A percentile compares a stretch with the other conserved stretches of the same genome.
Conservation (phyloP, 2,797 vertebrate genomes). For the Morelia viridis region DNA sequence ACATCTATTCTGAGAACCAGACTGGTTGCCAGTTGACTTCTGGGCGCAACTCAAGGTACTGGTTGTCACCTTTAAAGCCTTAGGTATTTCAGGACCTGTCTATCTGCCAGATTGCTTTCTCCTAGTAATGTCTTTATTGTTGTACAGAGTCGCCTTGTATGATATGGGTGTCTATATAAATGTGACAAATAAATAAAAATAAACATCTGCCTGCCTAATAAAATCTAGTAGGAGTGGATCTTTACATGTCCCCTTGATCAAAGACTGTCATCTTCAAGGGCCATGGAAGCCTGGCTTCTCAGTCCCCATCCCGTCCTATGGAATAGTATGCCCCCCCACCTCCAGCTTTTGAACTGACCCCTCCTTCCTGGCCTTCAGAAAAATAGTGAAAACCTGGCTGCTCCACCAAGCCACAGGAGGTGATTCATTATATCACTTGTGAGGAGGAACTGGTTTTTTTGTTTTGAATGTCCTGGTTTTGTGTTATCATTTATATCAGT, state of each 20-base stretch:
- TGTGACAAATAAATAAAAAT: too few relatives aligned
- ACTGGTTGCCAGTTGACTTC: background rate
- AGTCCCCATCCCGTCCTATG: background rate
- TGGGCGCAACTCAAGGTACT: background rate
- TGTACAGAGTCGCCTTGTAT: too few relatives aligned
- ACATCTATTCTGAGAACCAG: background rate
- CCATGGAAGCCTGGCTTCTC: background rate
- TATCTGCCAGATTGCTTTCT: background rate
- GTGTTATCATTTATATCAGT: too few relatives aligned
- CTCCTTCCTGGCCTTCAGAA: background rate
- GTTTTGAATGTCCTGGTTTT: too few relatives aligned
- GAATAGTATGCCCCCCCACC: background rate
- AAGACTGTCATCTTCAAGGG: background rate
- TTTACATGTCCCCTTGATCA: background rate
- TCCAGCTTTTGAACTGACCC: background rate
- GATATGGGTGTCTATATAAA: too few relatives aligned
- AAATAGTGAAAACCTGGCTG: background rate
- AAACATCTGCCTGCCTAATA: background rate
- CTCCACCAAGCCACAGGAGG: background rate
- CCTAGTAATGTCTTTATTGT: background rate
- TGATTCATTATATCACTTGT: too few relatives aligned
- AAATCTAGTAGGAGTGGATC: background rate
- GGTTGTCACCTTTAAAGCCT: background rate
- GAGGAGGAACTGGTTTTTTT: too few relatives aligned
- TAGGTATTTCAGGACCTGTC: background rate